These are phyloP conservation scores for Struthidea cinerea DNA, from an alignment of 2,113 vertebrate genomes.

Conservation along the genomic window DNA sequence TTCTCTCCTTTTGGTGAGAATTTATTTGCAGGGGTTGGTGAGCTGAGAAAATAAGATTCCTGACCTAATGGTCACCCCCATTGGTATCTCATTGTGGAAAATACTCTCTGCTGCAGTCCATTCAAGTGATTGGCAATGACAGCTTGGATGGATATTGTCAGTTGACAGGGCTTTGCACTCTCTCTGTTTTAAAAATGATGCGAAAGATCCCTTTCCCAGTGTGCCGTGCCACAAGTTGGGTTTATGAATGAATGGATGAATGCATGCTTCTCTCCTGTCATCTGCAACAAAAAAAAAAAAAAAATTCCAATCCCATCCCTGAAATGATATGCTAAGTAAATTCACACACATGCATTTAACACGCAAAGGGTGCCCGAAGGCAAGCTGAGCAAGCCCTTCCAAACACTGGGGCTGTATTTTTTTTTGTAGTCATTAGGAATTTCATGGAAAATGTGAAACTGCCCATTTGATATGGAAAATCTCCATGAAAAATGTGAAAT, in stretches of 20 bases:
- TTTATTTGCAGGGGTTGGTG: slow-evolving; percentile 65
- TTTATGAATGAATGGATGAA: slow-evolving; percentile 58
- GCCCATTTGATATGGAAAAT: slow-evolving; percentile 50
- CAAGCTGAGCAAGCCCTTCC: slow-evolving; percentile 16
- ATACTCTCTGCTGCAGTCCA: slow-evolving; percentile 65
- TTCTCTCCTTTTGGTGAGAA: slow-evolving; percentile 68
- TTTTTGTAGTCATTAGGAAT: slow-evolving; percentile 36
- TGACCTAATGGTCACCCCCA: slow-evolving; percentile 65
- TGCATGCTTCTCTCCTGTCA: slow-evolving; percentile 34
- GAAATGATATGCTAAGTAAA: slow-evolving; percentile 59
- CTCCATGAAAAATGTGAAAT: slow-evolving; percentile 68
- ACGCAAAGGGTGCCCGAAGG: not conserved
- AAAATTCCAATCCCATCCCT: not conserved
- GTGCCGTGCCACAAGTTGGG: slow-evolving; percentile 29
- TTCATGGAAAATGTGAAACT: slow-evolving; percentile 59
- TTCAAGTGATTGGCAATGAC: slow-evolving; percentile 69
- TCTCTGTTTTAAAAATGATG: slow-evolving; percentile 40
- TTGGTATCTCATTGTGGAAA: slow-evolving; percentile 65
- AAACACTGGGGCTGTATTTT: not conserved
- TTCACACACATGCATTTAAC: slow-evolving; percentile 38
- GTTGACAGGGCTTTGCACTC: slow-evolving; percentile 62
- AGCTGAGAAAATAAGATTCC: slow-evolving; percentile 68
- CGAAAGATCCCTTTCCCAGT: slow-evolving; percentile 42
- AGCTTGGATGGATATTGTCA: slow-evolving; percentile 65
- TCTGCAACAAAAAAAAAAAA: not conserved